Conservation (phyloP, 2,888 invertebrate species). For the Dasypogon diadema region DNA sequence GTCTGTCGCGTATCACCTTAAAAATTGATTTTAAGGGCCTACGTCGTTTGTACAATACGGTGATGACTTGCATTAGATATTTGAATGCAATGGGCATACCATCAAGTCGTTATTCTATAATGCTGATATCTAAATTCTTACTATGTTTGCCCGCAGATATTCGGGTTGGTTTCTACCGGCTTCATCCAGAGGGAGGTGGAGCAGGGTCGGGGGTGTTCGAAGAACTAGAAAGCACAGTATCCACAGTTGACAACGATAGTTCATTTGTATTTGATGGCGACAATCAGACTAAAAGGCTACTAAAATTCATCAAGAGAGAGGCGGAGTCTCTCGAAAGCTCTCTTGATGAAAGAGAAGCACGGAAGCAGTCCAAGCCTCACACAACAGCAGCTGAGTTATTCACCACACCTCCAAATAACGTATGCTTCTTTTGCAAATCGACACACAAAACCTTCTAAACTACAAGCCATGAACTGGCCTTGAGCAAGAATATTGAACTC, state of each 20-base stretch:
- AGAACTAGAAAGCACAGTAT: background rate
- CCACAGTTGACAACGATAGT: background rate
- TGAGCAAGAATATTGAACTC: too few relatives aligned
- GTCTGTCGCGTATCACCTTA: too few relatives aligned
- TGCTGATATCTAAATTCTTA: slow-evolving; percentile 37
- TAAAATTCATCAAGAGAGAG: slow-evolving; percentile 46
- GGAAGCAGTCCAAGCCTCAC: background rate
- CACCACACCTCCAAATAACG: slow-evolving; percentile 28
- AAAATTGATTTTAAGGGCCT: too few relatives aligned
- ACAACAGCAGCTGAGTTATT: slow-evolving; percentile 49
- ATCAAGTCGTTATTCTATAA: slow-evolving; percentile 26
- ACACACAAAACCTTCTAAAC: too few relatives aligned
- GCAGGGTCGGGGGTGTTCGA: background rate
- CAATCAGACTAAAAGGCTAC: slow-evolving; percentile 2
- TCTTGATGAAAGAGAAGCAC: background rate
- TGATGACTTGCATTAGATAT: background rate
- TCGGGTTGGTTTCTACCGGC: slow-evolving; percentile 31
- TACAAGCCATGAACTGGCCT: too few relatives aligned
- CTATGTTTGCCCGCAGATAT: slow-evolving; percentile 22
- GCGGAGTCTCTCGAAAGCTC: slow-evolving; percentile 43
- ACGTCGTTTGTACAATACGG: slow-evolving; percentile 10
- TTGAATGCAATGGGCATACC: background rate
- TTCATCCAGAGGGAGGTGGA: slow-evolving; percentile 7
- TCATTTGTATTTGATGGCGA: slow-evolving; percentile 12
- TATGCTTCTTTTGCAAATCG: slow-evolving; percentile 40